Evolutionary conservation across 1,140 invertebrate species (phyloP).

Genomic region (Sarcophaga peregrina): DNA sequence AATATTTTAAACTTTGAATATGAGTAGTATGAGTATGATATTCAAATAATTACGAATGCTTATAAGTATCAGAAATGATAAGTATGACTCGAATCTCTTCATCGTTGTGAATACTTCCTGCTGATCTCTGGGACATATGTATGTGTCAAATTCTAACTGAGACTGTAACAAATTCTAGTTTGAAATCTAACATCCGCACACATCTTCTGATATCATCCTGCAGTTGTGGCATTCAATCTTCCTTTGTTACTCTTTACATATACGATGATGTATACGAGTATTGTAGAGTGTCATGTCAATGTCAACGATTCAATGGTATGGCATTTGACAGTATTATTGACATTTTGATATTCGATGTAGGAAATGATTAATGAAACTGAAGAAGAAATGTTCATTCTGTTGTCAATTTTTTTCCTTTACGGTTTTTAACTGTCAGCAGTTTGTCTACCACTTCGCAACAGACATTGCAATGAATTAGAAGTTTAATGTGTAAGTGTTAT

Average conservation of each 20-base stretch:
- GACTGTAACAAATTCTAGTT: too few relatives aligned
- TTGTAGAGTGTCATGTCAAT: background rate
- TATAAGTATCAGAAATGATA: too few relatives aligned
- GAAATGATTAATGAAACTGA: background rate
- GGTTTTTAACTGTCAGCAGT: background rate
- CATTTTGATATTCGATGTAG: background rate
- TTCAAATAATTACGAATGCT: too few relatives aligned
- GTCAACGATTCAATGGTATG: background rate
- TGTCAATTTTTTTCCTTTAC: background rate
- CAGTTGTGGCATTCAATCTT: background rate
- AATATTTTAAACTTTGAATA: too few relatives aligned
- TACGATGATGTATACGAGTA: too few relatives aligned
- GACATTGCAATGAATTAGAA: too few relatives aligned
- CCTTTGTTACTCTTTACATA: background rate
- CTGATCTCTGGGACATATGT: too few relatives aligned
- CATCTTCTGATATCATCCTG: background rate
- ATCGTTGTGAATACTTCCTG: too few relatives aligned
- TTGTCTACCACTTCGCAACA: background rate
- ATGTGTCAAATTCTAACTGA: too few relatives aligned
- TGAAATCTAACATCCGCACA: background rate
- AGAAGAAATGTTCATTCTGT: background rate
- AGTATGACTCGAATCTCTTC: too few relatives aligned
- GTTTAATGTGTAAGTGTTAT: too few relatives aligned
- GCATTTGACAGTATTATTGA: conserved; percentile 1
- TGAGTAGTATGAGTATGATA: too few relatives aligned